phyloP scores from a whole-genome alignment of 2,888 invertebrate species.

The Rhamnusium bicolor region DNA sequence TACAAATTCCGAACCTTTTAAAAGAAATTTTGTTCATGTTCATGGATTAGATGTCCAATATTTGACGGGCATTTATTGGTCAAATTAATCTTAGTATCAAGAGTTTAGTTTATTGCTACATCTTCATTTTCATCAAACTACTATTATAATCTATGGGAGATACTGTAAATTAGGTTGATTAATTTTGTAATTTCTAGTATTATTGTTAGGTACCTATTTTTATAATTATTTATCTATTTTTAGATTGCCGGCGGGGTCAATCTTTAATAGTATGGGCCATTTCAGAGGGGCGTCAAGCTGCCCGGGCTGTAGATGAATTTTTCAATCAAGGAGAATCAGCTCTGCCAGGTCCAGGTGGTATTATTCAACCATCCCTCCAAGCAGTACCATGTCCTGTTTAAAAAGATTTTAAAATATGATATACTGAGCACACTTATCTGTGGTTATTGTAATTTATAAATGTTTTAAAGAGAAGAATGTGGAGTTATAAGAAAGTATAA shows the following conservation, averaged over 20 bases:
- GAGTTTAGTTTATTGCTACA: no score
- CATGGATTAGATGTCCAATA: no score
- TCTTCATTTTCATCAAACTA: no score
- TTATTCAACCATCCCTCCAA: conserved; percentile 73
- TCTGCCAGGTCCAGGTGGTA: conserved; percentile 94
- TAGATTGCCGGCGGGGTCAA: conserved; percentile 99
- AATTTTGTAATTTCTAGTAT: no score
- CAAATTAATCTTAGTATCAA: no score
- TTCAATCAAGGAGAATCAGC: conserved; percentile 84
- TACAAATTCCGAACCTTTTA: no score
- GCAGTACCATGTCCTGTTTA: conserved; percentile 64
- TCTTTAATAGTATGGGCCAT: conserved; percentile 99
- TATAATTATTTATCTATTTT: conserved; percentile 45
- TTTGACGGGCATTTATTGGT: no score
- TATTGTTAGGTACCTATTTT: no score
- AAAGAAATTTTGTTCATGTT: no score
- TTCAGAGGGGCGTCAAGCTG: conserved; percentile 97
- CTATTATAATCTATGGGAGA: no score
- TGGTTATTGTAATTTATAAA: conserved; percentile 22
- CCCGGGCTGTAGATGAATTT: conserved; percentile 91
- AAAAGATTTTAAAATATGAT: conserved; percentile 34
- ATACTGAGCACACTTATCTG: background rate
- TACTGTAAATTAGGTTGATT: no score
- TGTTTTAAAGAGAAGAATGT: background rate
- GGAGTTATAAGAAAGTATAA: background rate